Base-by-base conservation (phyloP, 2,113 vertebrate genomes). In the Hucho hucho region DNA sequence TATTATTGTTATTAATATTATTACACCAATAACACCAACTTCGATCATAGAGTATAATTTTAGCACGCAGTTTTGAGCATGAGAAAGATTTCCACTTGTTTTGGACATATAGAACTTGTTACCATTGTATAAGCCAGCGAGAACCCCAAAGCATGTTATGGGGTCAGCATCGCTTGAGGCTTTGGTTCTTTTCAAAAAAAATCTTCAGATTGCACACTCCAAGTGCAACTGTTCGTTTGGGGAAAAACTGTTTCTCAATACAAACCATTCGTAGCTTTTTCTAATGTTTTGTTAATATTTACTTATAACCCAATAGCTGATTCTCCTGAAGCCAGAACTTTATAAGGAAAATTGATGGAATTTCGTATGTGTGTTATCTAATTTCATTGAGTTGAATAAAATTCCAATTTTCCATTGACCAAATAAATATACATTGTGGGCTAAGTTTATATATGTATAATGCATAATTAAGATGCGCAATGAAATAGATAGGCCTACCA, bases 111-210 rank as follows among this genome's bases (percentile, higher is more conserved):
- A 43, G 37, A 9, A 43, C 72, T 78, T 69, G 72, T 85, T 78
- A 80, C 65, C 69, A 76, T 85, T 66, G 65, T 82, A 80, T 82
- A 82, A 85, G 77, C 75, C 83, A 67, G 61, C 69, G 69, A 82
- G 63, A 16, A 53, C 49, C 71, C 82, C 73, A 43, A 71, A 70
- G 65, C 73, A 47, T 79, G 47, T 68, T 81, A 80, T 75, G 69
- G 77, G 79, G 76, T 81, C 79, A 84, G 69, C 47, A 81, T 82
- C 71, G 81, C 78, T 85, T 11, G 46, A 74, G 76, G 84, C 68
- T 72, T 72, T 72, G 46, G 67, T 69, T 76, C 74, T 28, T 82
- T 77, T 47, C 37, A 67, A 76, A 74, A 77, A 47, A 70, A 79
- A 83, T 83, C 76, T 86, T 72, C 68, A 81, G 75, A 81, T 75